Conservation (phyloP, 1,140 invertebrate species). For the Palaemon carinicauda region DNA sequence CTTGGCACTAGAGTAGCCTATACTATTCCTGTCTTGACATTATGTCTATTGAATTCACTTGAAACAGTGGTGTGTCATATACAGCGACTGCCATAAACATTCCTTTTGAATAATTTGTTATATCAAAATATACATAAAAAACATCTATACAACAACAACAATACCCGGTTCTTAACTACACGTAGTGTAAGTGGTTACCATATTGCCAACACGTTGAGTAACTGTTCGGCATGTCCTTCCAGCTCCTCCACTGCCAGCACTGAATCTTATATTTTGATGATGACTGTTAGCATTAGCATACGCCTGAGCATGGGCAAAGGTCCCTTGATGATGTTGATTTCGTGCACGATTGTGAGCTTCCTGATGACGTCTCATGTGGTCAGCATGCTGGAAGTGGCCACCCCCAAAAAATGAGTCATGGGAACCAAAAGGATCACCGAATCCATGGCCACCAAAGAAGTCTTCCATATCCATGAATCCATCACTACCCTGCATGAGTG, state of each 20-base stretch:
- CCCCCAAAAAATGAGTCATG: slow-evolving; percentile 53
- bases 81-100: no score
- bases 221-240: slow-evolving; percentile 33
- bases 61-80: no score
- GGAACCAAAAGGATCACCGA: slow-evolving; percentile 48
- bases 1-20: no score
- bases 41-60: no score
- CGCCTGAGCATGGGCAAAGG: background rate
- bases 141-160: no score
- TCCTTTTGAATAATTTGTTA: no score
- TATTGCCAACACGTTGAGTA: slow-evolving; percentile 43
- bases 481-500: slow-evolving; percentile 42
- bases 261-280: background rate
- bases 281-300: background rate
- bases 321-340: background rate
- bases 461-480: slow-evolving; percentile 50
- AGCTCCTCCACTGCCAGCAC: background rate
- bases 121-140: no score
- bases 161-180: background rate
- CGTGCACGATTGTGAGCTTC: slow-evolving; percentile 41
- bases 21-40: no score
- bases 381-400: slow-evolving; percentile 54
- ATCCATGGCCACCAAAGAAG: slow-evolving; percentile 47
- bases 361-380: slow-evolving; percentile 44
- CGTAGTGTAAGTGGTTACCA: slow-evolving; percentile 48